Base-by-base conservation (phyloP, 2,888 invertebrate genomes). In the Pristionchus japonicus region DNA sequence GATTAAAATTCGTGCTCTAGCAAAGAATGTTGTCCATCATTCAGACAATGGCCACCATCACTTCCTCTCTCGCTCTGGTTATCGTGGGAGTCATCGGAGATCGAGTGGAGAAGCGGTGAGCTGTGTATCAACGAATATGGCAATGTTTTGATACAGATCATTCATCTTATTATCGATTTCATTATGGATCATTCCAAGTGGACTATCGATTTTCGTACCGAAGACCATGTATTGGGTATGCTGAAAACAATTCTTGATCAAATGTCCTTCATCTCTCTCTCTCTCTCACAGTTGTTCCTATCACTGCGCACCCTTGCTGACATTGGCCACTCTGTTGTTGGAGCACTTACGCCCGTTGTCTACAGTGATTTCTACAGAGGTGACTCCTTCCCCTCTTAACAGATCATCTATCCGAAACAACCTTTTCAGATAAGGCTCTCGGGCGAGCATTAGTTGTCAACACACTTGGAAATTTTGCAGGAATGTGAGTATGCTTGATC, bases 101-200 rank as follows among this genome's bases (percentile, higher is more conserved):
- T 80, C 80, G 80, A 47, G 80, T 80, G 9, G 49, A 80, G 80
- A 80, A 47, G 27, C 43, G 80, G 80, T 47, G n/a, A n/a, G n/a
- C n/a, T n/a, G n/a, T n/a, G n/a, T n/a, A 77, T 27, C n/a, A 77
- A 34, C 7, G 37, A 70, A 34, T 37, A 27, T 20, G 3, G 17
- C 17, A 17, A 31, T 31, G 0, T 70, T 34, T 7, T 1, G 1
- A 74, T 40, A 4, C 77, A 77, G 77, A 0, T 77, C 13, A 1
- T 77, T 77, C n/a, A n/a, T 23, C n/a, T n/a, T 77, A 0, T n/a
- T 77, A 2, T 20, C 77, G 1, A 37, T 77, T 43, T 77, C n/a
- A 20, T 11, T 40, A 7, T 77, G 40, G 40, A 4, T 77, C 9
- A 11, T 77, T 7, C 77, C 34, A 4, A 77, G 34, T 43, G 77